Base-by-base conservation (phyloP, 2,113 vertebrate species). In the Xiphorhynchus elegans region DNA sequence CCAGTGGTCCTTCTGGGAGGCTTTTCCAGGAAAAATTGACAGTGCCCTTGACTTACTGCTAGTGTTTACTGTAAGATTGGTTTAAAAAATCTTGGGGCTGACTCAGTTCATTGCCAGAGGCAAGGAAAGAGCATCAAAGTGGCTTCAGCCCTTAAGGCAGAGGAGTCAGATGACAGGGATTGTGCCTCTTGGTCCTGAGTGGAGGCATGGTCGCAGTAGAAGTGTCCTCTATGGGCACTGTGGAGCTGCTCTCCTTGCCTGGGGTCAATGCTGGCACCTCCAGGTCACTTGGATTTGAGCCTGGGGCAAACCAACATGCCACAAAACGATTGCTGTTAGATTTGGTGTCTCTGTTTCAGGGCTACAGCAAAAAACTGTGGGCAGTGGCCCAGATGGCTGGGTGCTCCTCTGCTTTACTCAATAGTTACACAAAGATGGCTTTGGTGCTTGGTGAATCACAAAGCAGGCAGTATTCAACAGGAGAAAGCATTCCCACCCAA, bases 181-280 rank as follows among this genome's bases (percentile, higher is more conserved):
- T 17, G 17, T 9, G 7, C 11, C 5, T 39, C 13, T 23, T 0
- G 0, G 11, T n/a, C 8, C 40, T 3, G 76, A 37, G 17, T n/a
- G 0, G 9, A 73, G 40, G 49, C 7, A 4, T 7, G n/a, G 59
- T 49, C 7, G 2, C 13, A 13, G 59, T 0, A 20, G 4, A 12
- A 3, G 40, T 6, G 9, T 50, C 46, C 26, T 40, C 25, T 14
- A 11, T 42, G 60, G 63, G 76, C 59, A 4, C 63, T 5, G 13
- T 59, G 52, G 64, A 70, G 64, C 47, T 59, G 50, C 9, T 63
- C 26, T 63, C 29, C 44, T 8, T 35, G 4, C 39, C 33, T 13
- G 7, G 29, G 31, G 39, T 17, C 14, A 6, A 0, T 2, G 4
- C 33, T 59, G 82, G 16, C 0, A 0, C 29, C 52, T 70, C 42